Conservation (phyloP, 2,888 invertebrate genomes). For the Stenoptilia bipunctidactyla region DNA sequence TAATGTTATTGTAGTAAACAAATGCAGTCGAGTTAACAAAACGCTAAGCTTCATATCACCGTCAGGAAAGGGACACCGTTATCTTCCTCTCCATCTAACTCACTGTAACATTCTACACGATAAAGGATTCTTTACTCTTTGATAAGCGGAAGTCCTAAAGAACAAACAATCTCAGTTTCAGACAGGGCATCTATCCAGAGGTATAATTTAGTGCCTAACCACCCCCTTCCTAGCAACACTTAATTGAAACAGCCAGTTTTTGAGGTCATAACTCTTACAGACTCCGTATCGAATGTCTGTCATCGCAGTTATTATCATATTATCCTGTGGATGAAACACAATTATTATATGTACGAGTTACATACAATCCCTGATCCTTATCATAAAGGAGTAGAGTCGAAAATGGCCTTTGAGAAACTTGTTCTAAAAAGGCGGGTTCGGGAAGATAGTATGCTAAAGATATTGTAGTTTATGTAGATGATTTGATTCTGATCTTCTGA, state of each 20-base stretch:
- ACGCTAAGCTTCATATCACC: no score
- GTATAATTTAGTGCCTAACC: conserved; percentile 19
- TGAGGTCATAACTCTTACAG: conserved; percentile 34
- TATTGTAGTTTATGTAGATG: conserved; percentile 11
- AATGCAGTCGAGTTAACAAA: no score
- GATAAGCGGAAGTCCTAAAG: conserved; percentile 24
- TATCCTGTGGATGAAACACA: conserved; percentile 3
- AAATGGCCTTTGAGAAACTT: no score
- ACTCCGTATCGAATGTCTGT: conserved; percentile 23
- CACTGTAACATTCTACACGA: no score
- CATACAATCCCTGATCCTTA: no score
- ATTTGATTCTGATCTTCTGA: neutral
- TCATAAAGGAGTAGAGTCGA: no score
- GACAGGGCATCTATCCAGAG: conserved; percentile 21
- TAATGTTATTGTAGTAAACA: no score
- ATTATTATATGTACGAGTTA: neutral
- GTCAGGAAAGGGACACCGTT: no score
- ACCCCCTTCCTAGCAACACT: conserved; percentile 19
- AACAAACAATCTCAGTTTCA: conserved; percentile 32
- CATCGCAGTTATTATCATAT: conserved; percentile 22
- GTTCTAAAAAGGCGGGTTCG: conserved; percentile 4
- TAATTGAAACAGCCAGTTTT: conserved; percentile 40
- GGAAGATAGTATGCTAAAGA: conserved; percentile 5
- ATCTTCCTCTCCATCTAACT: no score
- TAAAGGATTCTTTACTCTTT: conserved; percentile 2